Base-by-base conservation (phyloP, 2,888 invertebrate species). In the Sphaeridia pumilis region DNA sequence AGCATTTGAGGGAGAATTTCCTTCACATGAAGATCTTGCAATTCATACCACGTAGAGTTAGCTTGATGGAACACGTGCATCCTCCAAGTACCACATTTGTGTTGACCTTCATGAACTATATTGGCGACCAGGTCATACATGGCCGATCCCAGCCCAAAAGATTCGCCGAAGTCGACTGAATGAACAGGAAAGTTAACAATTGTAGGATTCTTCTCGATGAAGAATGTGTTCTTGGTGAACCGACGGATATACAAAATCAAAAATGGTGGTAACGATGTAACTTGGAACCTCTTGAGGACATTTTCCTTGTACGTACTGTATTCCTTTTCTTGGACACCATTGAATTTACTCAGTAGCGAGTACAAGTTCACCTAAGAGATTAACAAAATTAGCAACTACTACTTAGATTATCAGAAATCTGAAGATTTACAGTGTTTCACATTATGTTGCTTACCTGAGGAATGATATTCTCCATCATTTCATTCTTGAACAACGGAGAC, bases 301-400 rank as follows among this genome's bases (percentile, higher is more conserved):
- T 95, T 97, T 71, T 98, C 98, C 69, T 98, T 98, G 72, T 97
- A 95, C 0, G 97, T 98, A 75, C 97, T 97, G 72, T 98, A 97
- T 69, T 99, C 98, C 71, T 95, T 97, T 66, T 97, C 94, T 3
- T 82, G 76, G 60, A 84, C 80, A 1, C 95, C 95, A 71, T 97
- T 97, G 71, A 98, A 99, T 72, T 99, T 99, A 36, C 85, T 84
- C 53, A 99, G 75, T 25, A 99, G 74, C 59, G 87, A 88, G 69
- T 89, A 92, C 28, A 99, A 76, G 70, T 95, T 97, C 0, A 93
- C 88, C 84, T 87, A 69, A 27, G 74, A 73, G 44, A 49, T 24
- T 28, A 42, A 26, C n/a, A n/a, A n/a, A n/a, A n/a, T n/a, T n/a
- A n/a, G n/a, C n/a, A n/a, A n/a, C n/a, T n/a, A n/a, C n/a, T n/a